phyloP scores from a whole-genome alignment of 2,888 invertebrate species.

The Bibio marci region DNA sequence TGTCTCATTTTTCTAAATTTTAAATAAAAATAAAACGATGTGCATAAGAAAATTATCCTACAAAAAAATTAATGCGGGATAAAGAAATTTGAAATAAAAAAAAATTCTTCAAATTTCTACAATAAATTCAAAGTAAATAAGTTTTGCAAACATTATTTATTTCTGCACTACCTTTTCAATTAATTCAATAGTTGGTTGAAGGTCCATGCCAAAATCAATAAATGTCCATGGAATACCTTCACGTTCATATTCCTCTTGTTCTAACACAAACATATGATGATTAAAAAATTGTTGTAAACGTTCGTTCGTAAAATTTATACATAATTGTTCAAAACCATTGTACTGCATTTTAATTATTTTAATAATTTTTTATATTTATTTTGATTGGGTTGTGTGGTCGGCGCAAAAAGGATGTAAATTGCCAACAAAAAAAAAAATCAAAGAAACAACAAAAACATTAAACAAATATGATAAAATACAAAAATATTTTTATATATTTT shows the following conservation, averaged over 20 bases:
- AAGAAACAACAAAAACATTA: background rate
- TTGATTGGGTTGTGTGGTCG: conserved; percentile 7
- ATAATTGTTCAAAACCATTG: conserved; percentile 90
- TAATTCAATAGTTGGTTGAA: conserved; percentile 77
- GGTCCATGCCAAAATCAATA: conserved; percentile 91
- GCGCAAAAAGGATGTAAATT: conserved; percentile 11
- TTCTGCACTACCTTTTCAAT: conserved; percentile 92
- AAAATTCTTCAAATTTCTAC: no score
- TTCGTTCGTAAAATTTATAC: conserved; percentile 94
- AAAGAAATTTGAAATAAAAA: no score
- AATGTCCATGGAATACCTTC: conserved; percentile 84
- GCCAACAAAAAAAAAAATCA: no score
- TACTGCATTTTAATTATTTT: conserved; percentile 54
- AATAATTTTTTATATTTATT: no score
- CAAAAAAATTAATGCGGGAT: no score
- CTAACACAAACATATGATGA: conserved; percentile 90
- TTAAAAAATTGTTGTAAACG: conserved; percentile 93
- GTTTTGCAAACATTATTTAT: no score
- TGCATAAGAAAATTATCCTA: no score
- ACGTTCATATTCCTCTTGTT: conserved; percentile 88
- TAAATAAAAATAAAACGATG: no score
- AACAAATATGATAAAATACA: no score
- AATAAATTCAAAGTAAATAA: no score
- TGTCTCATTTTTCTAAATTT: no score
- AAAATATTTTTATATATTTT: no score